Base-by-base conservation (phyloP, 2,797 vertebrate genomes). In the Pangasius djambal region DNA sequence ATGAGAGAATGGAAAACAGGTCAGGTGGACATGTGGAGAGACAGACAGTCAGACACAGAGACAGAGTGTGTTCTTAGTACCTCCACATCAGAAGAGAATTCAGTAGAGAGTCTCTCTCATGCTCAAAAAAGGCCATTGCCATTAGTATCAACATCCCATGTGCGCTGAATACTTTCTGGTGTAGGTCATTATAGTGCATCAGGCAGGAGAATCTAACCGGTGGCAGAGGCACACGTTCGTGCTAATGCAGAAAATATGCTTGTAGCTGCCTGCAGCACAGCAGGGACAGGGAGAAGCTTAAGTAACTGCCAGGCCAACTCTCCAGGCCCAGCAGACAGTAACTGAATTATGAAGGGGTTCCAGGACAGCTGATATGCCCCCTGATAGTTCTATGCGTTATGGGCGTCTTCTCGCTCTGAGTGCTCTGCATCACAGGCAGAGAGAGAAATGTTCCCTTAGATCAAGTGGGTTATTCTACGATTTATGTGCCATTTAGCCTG, bases 201-300 rank as follows among this genome's bases (percentile, higher is more conserved):
- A 89, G 89, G 78, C 78, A 10, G 83, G 86, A 92, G 89, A 88
- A 90, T 90, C 61, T 59, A 67, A 83, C 85, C 52, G 34, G 86
- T 90, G 88, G 84, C 67, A 75, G 57, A 90, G 90, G 85, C 86
- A 88, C 82, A 90, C 84, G 85, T 90, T 81, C 72, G 83, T 57
- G 86, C 88, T 92, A 93, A 93, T 92, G 90, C 83, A 92, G 83
- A 91, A 92, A 92, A 89, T 90, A 90, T 93, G 91, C 92, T 92
- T 59, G 81, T 85, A 92, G 92, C 82, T 87, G 89, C 67, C 88
- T 86, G 72, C 70, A 89, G 84, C 70, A 88, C 83, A 72, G 78
- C 74, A 86, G 83, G 89, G 75, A 89, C 65, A 82, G 86, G 69
- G 89, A 87, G 87, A 52, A 83, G 85, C 86, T 91, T 88, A 92